Evolutionary conservation across 2,888 invertebrate genomes (phyloP).

Genomic region (Agriopis marginaria): DNA sequence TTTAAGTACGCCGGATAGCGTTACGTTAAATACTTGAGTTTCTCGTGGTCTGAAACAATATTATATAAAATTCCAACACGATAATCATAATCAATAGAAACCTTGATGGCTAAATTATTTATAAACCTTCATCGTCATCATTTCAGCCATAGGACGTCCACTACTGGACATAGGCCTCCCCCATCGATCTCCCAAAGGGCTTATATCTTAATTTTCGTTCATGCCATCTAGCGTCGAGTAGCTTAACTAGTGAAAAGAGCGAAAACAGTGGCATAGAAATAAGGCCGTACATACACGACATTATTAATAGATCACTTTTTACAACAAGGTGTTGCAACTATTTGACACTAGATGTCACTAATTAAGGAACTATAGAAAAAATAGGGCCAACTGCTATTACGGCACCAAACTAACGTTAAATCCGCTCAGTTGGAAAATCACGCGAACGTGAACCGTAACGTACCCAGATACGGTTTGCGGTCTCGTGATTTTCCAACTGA

Average conservation of each 20-base stretch:
- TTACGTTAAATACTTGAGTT: conserved; percentile 90
- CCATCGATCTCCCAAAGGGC: too few species aligned
- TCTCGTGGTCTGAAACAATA: conserved; percentile 70
- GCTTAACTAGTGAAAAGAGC: neutral
- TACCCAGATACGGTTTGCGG: too few species aligned
- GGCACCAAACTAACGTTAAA: too few species aligned
- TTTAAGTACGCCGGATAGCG: conserved; percentile 91
- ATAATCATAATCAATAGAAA: too few species aligned
- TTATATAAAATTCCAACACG: neutral
- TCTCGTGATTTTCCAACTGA: too few species aligned
- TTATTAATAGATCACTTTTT: neutral
- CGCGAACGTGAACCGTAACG: too few species aligned
- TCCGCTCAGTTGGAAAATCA: too few species aligned
- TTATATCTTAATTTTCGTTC: neutral
- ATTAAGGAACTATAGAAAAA: neutral
- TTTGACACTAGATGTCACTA: conserved; percentile 17
- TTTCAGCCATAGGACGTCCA: too few species aligned
- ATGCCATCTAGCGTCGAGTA: conserved; percentile 2
- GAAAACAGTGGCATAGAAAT: neutral
- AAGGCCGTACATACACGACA: neutral
- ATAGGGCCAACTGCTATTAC: too few species aligned
- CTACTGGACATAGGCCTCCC: too few species aligned
- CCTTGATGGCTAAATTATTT: too few species aligned
- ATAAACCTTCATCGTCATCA: too few species aligned
- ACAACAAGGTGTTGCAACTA: conserved; percentile 1